Conservation (phyloP, 2,888 invertebrate species). For the Diarsia dahlii region DNA sequence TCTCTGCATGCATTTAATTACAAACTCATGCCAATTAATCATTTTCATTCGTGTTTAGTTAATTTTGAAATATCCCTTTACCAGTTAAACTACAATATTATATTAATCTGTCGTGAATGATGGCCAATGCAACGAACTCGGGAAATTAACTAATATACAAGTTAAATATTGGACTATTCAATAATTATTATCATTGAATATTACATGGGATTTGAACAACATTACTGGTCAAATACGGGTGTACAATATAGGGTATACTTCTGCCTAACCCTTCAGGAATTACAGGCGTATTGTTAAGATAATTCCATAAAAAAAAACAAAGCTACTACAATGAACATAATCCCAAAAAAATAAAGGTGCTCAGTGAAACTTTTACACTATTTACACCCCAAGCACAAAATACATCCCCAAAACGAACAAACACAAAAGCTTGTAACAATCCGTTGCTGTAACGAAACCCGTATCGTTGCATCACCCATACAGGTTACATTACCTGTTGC, state of each 20-base stretch:
- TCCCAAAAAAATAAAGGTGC: background rate
- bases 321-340: background rate
- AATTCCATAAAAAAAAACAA: background rate
- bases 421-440: conserved; percentile 15
- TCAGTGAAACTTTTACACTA: background rate
- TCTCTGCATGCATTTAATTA: conserved; percentile 73
- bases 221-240: background rate
- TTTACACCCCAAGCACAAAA: conserved; percentile 13
- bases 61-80: conserved; percentile 25
- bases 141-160: too few species aligned
- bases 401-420: conserved; percentile 19
- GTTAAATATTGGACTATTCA: background rate
- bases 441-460: conserved; percentile 26
- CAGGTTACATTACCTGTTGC: conserved; percentile 75
- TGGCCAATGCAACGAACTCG: conserved; percentile 42
- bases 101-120: background rate
- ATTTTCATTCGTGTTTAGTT: conserved; percentile 31
- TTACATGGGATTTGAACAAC: background rate
- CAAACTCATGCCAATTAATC: conserved; percentile 73
- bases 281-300: too few species aligned
- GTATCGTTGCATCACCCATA: conserved; percentile 57
- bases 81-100: conserved; percentile 32
- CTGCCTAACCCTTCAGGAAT: background rate
- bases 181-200: background rate
- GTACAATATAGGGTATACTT: too few species aligned